Conservation (phyloP, 2,113 vertebrate species). For the Callocephalon fimbriatum region DNA sequence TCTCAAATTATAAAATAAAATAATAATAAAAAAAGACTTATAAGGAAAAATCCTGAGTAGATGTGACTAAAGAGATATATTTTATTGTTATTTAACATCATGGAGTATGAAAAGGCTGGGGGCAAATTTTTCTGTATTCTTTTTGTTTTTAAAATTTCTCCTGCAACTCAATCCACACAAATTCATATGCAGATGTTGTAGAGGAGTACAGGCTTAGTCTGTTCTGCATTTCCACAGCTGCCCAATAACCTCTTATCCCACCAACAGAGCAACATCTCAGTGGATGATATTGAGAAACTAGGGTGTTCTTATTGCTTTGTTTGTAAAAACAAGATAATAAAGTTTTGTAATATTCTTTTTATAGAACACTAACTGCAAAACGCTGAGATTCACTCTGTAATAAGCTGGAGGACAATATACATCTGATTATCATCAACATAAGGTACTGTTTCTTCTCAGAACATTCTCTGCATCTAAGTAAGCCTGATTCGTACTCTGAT, state of each 20-base stretch:
- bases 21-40: not conserved
- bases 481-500: not conserved
- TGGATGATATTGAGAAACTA: not conserved
- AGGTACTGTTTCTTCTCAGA: conserved; percentile 23
- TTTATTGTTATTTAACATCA: not conserved
- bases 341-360: conserved; percentile 16
- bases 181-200: not conserved
- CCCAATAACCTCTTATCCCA: not conserved
- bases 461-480: not conserved
- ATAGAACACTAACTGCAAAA: not conserved
- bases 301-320: not conserved
- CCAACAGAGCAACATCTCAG: not conserved
- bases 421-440: conserved; percentile 28
- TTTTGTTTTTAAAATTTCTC: not conserved
- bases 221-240: not conserved
- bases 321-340: conserved; percentile 38
- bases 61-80: not conserved
- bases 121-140: not conserved
- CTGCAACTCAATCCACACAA: not conserved
- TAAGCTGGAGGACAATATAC: conserved; percentile 10
- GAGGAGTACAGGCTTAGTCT: not conserved
- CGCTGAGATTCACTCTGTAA: not conserved
- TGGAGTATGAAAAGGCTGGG: not conserved
- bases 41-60: not conserved
- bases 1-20: not conserved